Evolutionary conservation across 2,113 vertebrate species (phyloP).

Genomic region (Ceyx melanurus): DNA sequence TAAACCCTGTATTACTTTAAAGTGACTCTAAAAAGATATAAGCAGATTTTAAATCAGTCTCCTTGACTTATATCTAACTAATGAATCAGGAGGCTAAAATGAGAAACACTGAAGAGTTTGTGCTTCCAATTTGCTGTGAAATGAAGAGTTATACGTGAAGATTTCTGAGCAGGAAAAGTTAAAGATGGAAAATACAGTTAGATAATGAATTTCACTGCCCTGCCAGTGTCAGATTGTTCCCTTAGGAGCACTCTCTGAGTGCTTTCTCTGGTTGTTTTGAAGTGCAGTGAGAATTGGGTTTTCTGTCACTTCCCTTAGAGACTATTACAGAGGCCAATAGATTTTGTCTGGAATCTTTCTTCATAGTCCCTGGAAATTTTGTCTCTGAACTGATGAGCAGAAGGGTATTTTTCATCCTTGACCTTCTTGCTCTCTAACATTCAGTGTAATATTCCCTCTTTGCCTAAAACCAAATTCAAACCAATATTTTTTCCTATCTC

Average conservation of each 20-base stretch:
- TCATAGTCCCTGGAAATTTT: not conserved
- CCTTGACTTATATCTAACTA: not conserved
- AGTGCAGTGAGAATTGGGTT: not conserved
- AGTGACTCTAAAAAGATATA: not conserved
- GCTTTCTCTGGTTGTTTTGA: conserved; percentile 28
- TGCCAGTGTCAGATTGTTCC: conserved; percentile 12
- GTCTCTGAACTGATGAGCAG: not conserved
- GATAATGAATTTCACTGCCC: not conserved
- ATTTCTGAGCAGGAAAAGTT: conserved; percentile 6
- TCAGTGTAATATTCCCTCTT: not conserved
- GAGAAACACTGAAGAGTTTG: not conserved
- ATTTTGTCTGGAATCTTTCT: conserved; percentile 15
- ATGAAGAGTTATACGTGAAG: conserved; percentile 14
- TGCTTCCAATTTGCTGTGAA: conserved; percentile 20
- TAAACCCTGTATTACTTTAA: not conserved
- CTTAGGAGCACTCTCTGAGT: not conserved
- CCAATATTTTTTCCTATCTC: not conserved
- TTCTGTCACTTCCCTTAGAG: not conserved
- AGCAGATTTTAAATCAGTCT: not conserved
- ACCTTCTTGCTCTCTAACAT: not conserved
- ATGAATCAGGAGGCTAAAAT: not conserved
- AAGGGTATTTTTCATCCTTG: not conserved
- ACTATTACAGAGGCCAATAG: not conserved
- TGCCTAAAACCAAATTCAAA: not conserved
- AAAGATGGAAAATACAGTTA: conserved; percentile 38